Evolutionary conservation across 2,888 invertebrate species (phyloP).

Genomic region (Dolichomitus sp.): DNA sequence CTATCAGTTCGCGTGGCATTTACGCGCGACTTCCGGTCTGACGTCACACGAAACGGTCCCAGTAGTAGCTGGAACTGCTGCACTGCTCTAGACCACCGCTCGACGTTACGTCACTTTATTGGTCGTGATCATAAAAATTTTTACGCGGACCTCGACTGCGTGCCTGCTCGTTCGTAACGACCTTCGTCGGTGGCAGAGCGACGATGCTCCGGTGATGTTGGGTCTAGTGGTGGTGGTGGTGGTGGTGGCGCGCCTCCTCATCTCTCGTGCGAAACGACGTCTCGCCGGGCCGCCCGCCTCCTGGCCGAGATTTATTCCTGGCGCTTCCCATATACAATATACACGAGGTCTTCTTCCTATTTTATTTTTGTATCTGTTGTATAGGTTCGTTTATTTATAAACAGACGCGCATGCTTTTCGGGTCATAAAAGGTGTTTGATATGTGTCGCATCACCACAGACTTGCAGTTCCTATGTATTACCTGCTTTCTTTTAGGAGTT

Average conservation of each 20-base stretch:
- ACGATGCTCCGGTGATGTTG: conserved; percentile 48
- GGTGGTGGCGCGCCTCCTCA: conserved; percentile 44
- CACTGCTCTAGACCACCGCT: conserved; percentile 74
- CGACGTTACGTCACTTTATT: conserved; percentile 85
- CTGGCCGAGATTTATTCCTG: conserved; percentile 64
- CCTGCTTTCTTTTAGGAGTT: conserved; percentile 12
- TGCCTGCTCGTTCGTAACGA: conserved; percentile 72
- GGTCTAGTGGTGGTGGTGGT: conserved; percentile 50
- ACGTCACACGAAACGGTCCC: conserved; percentile 76
- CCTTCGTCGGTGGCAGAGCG: conserved; percentile 65
- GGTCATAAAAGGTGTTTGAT: conserved; percentile 59
- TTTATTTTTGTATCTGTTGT: conserved; percentile 22
- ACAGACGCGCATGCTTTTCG: conserved; percentile 51
- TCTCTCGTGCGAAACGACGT: conserved; percentile 63
- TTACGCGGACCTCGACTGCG: conserved; percentile 81
- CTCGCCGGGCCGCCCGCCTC: conserved; percentile 56
- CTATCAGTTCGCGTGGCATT: conserved; percentile 77
- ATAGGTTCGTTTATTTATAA: conserved; percentile 56
- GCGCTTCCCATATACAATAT: conserved; percentile 50
- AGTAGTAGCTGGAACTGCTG: conserved; percentile 59
- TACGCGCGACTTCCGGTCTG: conserved; percentile 82
- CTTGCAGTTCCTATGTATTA: conserved; percentile 52
- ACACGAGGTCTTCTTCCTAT: neutral
- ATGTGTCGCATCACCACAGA: conserved; percentile 42
- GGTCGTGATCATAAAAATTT: conserved; percentile 85